Evolutionary conservation across 2,113 vertebrate genomes (phyloP).

Genomic region (Cheilinus undulatus): DNA sequence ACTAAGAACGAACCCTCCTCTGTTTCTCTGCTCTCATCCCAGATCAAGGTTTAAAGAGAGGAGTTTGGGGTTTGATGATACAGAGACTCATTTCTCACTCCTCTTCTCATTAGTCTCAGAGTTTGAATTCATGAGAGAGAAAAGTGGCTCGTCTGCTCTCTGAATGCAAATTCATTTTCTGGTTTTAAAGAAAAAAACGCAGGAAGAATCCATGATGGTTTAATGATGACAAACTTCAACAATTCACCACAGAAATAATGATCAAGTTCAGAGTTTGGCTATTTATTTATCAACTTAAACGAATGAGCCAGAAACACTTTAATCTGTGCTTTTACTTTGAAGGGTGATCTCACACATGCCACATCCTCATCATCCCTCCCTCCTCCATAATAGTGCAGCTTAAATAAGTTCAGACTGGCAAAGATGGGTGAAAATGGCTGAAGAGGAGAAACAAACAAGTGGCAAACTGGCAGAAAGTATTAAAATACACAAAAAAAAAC

Average conservation of each 20-base stretch:
- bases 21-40: slow-evolving; percentile 19
- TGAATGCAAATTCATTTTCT: slow-evolving; percentile 7
- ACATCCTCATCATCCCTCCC: no score
- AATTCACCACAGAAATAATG: not conserved
- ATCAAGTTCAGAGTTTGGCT: not conserved
- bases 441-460: no score
- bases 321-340: no score
- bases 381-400: no score
- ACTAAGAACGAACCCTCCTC: slow-evolving; percentile 14
- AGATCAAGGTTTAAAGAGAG: slow-evolving; percentile 24
- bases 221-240: not conserved
- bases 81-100: slow-evolving; percentile 2
- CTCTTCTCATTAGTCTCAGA: slow-evolving; percentile 28
- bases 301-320: no score
- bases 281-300: no score
- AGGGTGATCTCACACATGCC: no score
- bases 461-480: no score
- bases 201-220: not conserved
- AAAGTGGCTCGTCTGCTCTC: not conserved
- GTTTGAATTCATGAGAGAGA: slow-evolving; percentile 25
- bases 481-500: no score
- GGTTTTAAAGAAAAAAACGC: not conserved
- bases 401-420: no score
- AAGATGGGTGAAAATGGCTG: no score
- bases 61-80: slow-evolving; percentile 7